Percentiles rank a stretch among this genome's conserved stretches.
Conservation (phyloP, 2,888 invertebrate species). For the Bellardia bayeri region DNA sequence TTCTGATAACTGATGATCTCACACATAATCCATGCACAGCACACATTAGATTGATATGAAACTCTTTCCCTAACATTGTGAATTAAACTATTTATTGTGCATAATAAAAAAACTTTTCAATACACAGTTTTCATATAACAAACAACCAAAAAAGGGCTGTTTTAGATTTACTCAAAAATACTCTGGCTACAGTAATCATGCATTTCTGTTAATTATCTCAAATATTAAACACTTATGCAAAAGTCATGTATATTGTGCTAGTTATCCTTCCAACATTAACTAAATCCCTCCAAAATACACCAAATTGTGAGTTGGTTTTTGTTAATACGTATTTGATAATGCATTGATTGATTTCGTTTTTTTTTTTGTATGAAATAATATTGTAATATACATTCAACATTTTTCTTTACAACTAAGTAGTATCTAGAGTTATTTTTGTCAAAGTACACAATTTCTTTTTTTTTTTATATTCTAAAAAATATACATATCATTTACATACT, state of each 20-base stretch:
- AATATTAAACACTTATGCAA: conserved; percentile 57
- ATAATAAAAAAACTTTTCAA: conserved; percentile 24
- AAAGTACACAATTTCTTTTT: conserved; percentile 21
- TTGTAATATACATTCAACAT: conserved; percentile 10
- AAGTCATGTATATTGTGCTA: conserved; percentile 58
- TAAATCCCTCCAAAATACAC: conserved; percentile 19
- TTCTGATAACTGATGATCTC: conserved; percentile 63
- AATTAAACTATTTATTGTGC: conserved; percentile 40
- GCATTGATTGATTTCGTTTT: conserved; percentile 17
- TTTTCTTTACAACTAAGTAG: conserved; percentile 15
- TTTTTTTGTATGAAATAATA: conserved; percentile 53
- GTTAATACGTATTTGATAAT: conserved; percentile 32
- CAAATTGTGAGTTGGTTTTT: conserved; percentile 49
- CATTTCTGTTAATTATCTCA: conserved; percentile 50
- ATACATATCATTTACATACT: conserved; percentile 16
- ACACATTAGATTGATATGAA: conserved; percentile 53
- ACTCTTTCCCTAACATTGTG: conserved; percentile 48
- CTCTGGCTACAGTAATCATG: conserved; percentile 57
- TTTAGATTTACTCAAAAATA: conserved; percentile 43
- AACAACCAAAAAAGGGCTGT: conserved; percentile 32
- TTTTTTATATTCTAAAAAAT: background rate
- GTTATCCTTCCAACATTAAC: conserved; percentile 50
- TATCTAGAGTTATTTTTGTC: background rate
- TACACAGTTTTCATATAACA: conserved; percentile 52
- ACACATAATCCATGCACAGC: conserved; percentile 54